A percentile compares a stretch with the other conserved stretches of the same genome.
These are phyloP conservation scores for Castor canadensis DNA, from an alignment of 2,113 vertebrate genomes.

Conservation along the genomic window DNA sequence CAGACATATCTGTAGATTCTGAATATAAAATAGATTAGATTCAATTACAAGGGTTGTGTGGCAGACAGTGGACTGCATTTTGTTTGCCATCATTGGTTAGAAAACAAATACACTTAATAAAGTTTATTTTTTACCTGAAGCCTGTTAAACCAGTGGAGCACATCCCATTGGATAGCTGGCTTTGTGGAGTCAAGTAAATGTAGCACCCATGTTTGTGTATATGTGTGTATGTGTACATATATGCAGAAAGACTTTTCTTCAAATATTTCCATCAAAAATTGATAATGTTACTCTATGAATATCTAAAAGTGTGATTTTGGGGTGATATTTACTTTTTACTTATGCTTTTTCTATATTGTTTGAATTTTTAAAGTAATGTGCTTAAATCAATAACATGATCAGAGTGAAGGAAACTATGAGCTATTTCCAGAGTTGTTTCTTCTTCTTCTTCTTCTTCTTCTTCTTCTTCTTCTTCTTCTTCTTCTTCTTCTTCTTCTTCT, in stretches of 20 bases:
- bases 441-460: too few relatives aligned
- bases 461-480: too few relatives aligned
- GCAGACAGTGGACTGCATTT: background rate
- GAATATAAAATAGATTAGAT: background rate
- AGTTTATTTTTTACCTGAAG: background rate
- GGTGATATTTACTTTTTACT: background rate
- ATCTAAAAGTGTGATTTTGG: background rate
- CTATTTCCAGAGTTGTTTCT: background rate
- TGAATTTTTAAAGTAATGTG: background rate
- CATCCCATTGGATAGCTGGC: background rate
- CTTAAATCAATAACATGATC: conserved; percentile 2
- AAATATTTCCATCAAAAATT: too few relatives aligned
- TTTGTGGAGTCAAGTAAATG: background rate
- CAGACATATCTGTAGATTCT: background rate
- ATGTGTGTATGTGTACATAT: background rate
- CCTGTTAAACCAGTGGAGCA: background rate
- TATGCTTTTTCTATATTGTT: background rate
- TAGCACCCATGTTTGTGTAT: too few relatives aligned
- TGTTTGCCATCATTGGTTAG: background rate
- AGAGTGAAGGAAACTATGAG: background rate
- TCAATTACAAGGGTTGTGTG: background rate
- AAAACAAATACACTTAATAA: background rate
- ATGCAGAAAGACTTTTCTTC: background rate
- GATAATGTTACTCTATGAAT: background rate
- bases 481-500: too few relatives aligned